Evolutionary conservation across 2,113 vertebrate genomes (phyloP), one percentile per base, ranked within the genome.

Genomic region (Lota lota): DNA sequence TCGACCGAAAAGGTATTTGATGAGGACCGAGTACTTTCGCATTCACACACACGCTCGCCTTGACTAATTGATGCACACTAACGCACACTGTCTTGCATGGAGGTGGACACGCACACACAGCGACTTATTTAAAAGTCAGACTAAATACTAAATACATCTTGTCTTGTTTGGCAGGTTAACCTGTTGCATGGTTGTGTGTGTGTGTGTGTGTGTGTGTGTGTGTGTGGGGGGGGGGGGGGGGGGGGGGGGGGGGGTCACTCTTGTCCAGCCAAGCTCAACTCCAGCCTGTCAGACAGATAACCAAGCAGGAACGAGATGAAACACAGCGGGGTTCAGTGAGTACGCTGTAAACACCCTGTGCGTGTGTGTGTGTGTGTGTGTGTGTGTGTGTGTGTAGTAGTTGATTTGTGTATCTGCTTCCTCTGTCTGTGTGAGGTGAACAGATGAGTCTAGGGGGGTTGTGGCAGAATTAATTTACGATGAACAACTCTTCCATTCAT

Each of bases 251-350:
- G 3, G 53, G 73, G 70, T 84, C 84, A 54, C 67, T 79, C 69
- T 63, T 62, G 40, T 64, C 77, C 75, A 74, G 65, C 5, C 59
- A 57, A 77, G 65, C 62, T 61, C 53, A 67, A 40, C 69, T 61
- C 63, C 22, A 4, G 22, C 61, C 73, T 74, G 71, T 75, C 72
- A 74, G 20, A 24, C 68, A 75, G 68, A 81, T 85, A 67, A 79
- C 4, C 19, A 58, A 36, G 22, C 53, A 76, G 18, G 69, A 72
- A 63, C 15, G 1, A 69, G 61, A 82, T 82, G 68, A 82, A 77
- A 72, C 63, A 24, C 62, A 22, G 51, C 3, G 47, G 67, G 72
- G 77, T 24, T 79, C 64, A 83, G 74, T 40, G 69, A 78, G 73
- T 81, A 57, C 74, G 65, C 21, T 0, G 3, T 72, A 70, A 50